Evolutionary conservation across 1,140 invertebrate genomes (phyloP).

Genomic region (Calycopis cecrops): DNA sequence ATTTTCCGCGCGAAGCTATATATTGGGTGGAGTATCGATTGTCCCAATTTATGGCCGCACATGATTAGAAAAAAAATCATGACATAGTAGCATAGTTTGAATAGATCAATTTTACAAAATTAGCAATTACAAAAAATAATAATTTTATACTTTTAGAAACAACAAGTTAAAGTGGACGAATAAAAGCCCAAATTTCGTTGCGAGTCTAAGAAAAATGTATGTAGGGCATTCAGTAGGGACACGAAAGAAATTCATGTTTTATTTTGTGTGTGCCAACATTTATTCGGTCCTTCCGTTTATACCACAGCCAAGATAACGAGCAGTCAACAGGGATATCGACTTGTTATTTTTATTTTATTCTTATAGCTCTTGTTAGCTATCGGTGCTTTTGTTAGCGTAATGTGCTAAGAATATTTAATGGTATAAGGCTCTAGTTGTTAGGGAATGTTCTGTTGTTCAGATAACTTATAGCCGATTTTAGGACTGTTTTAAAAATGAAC

Average conservation of each 20-base stretch:
- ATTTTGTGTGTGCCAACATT: constrained; percentile 21
- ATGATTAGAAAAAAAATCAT: too few species aligned
- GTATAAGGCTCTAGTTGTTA: too few species aligned
- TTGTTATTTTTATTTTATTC: constrained; percentile 41
- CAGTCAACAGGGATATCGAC: constrained; percentile 26
- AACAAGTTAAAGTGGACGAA: background rate
- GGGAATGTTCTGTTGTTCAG: too few species aligned
- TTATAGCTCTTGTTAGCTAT: constrained; percentile 35
- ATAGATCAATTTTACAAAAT: too few species aligned
- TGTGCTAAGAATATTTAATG: constrained; percentile 13
- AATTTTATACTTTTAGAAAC: background rate
- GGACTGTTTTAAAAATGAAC: too few species aligned
- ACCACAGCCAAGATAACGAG: constrained; percentile 36
- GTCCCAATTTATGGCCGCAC: too few species aligned
- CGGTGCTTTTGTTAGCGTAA: constrained; percentile 3
- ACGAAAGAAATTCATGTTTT: constrained; percentile 26
- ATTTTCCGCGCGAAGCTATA: too few species aligned
- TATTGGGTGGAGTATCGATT: too few species aligned
- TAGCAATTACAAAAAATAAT: background rate
- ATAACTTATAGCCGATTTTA: too few species aligned
- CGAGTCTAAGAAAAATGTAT: constrained; percentile 12
- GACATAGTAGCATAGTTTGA: too few species aligned
- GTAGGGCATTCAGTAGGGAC: background rate
- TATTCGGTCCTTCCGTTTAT: constrained; percentile 13
- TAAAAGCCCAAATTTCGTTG: background rate